Evolutionary conservation across 1,140 invertebrate species (phyloP), one percentile per base, ranked within the genome.

Genomic region (Maniola jurtina): DNA sequence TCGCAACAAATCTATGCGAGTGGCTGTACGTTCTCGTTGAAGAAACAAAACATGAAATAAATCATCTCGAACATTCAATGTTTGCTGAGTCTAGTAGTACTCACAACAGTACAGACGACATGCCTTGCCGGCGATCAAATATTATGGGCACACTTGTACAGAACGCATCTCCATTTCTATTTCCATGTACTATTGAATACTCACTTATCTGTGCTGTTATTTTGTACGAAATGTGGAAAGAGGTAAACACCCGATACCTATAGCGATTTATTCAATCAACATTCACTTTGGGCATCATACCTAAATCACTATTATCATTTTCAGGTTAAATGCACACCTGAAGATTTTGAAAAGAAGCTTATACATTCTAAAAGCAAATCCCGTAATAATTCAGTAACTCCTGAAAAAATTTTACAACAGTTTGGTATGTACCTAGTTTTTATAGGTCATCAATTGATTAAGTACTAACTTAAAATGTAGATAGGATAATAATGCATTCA

Each of bases 131-230:
- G 15, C 82, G 92, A 45, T 90, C 92, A 5, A 93, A 92, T 48
- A 94, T 92, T 66, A 93, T 92, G 93, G 93, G 89, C 85, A 94
- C 80, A 88, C 93, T 98, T 16, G 93, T 97, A 2, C 94, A 96
- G 76, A 94, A 96, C 79, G 94, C 96, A 4, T 95, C 95, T 16
- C 96, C 96, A 1, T 97, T 97, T 83, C 92, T 98, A 6, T 98
- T 97, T 81, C 96, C 96, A 1, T 97, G 96, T 86, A 97, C 96
- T 50, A 97, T 98, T 75, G 96, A 98, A 88, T 98, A 97, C 91
- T 94, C 94, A 35, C 88, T 95, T 25, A 93, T 98, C 69, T 97
- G 95, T 83, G 96, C 96, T 36, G 96, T 96, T 16, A 96, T 97
- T 76, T 89, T 95, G 6, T 96, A 94, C 78, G 95, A 96, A 84